Base-by-base conservation (phyloP, 2,797 vertebrate genomes). In the Cryptoprocta ferox region DNA sequence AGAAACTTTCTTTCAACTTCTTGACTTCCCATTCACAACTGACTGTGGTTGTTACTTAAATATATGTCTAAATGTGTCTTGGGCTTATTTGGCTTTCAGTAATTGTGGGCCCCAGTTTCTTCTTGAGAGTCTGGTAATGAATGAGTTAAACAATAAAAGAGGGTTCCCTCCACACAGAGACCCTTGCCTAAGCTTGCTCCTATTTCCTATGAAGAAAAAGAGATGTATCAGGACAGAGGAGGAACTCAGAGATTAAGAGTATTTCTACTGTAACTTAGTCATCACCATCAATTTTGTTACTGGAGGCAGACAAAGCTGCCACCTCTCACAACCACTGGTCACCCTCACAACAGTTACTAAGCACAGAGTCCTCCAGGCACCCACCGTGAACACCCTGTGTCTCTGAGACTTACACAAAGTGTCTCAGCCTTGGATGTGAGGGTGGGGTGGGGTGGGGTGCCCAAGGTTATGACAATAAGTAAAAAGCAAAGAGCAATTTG, bases 171-270 rank as follows among this genome's bases (percentile, higher is more conserved):
- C 83, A 48, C 90, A 30, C 89, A 32, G 59, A 84, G 93, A 68
- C 1, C 1, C 35, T 78, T 97, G 95, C 91, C 89, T 97, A 76
- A 97, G 82, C 45, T 95, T 98, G 89, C 45, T 70, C 50, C 53
- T 95, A 0, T 86, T 48, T 96, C 76, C 97, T 93, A 92, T 93
- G 88, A 80, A 94, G 82, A 93, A 37, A 73, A 81, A 93, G 94
- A 85, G 95, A 97, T 95, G 97, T 76, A 65, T 95, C 95, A 88
- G 94, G 83, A 71, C 78, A 94, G 85, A 92, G 68, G 61, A 71
- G 94, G 91, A 92, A 82, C 91, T 79, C 66, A 80, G 39, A 92
- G 93, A 94, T 78, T 68, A 71, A 96, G 70, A 97, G 89, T 95
- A 93, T 63, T 88, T 87, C 86, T 48, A 68, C 48, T 18, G 18